Evolutionary conservation across 2,888 invertebrate genomes (phyloP).

Genomic region (Meloe dianella): DNA sequence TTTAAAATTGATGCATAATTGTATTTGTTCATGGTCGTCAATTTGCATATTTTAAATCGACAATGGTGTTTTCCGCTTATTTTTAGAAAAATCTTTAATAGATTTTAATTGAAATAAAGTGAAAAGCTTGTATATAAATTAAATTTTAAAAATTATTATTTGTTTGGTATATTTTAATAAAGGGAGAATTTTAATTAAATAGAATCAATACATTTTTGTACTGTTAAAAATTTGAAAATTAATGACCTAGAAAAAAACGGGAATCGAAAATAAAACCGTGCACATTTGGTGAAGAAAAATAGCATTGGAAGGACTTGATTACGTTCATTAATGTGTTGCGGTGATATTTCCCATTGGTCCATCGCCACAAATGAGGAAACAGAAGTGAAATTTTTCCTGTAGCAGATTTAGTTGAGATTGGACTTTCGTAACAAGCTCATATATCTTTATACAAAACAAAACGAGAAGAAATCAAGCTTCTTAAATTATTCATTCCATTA

Average conservation of each 20-base stretch:
- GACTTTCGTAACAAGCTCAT: constrained; percentile 41
- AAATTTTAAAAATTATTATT: background rate
- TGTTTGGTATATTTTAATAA: background rate
- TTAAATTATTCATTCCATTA: constrained; percentile 58
- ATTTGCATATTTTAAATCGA: constrained; percentile 11
- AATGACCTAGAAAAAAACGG: background rate
- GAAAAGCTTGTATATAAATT: background rate
- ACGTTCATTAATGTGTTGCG: constrained; percentile 9
- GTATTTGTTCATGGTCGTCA: constrained; percentile 1
- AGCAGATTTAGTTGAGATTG: constrained; percentile 10
- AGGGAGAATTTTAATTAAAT: background rate
- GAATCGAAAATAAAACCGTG: background rate
- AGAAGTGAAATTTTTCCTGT: constrained; percentile 22
- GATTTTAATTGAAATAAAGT: background rate
- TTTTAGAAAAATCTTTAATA: background rate
- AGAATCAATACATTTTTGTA: background rate
- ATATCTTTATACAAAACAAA: constrained; percentile 38
- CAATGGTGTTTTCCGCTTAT: background rate
- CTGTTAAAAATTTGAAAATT: background rate
- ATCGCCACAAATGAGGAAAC: constrained; percentile 1
- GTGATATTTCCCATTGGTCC: constrained; percentile 7
- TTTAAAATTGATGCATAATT: constrained; percentile 4
- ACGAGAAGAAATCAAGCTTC: constrained; percentile 38
- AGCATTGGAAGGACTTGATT: constrained; percentile 1
- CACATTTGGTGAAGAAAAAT: constrained; percentile 11